Evolutionary conservation across 2,113 vertebrate species (phyloP), one percentile per base, ranked within the genome.

Genomic region (Caloenas nicobarica): DNA sequence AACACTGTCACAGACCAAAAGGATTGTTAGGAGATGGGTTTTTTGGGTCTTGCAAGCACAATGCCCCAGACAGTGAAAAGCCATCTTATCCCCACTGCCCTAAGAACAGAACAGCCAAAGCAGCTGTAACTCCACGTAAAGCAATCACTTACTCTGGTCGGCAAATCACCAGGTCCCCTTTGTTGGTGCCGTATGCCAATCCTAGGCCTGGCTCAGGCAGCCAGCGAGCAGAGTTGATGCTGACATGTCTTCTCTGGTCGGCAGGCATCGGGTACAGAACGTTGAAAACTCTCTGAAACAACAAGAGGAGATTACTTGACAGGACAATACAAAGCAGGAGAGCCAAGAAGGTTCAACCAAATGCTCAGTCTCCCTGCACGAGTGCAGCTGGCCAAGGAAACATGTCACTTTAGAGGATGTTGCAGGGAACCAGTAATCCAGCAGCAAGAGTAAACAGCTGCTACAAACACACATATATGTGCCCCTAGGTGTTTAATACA

Each of bases 221-320:
- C 99, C 99, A 99, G 79, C 99, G 98, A 66, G 99, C 99, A 2
- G 99, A 99, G 97, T 99, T 99, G 96, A 99, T 99, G 97, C 99
- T 99, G 98, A 99, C 99, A 3, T 99, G 99, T 97, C 99, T 98
- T 60, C 99, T 97, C 98, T 99, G 99, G 97, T 99, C 99, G 0
- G 99, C 99, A 96, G 99, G 99, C 99, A 99, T 99, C 5, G 99
- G 99, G 93, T 99, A 99, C 33, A 99, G 98, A 94, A 99, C 99
- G 34, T 99, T 99, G 96, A 99, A 99, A 91, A 99, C 99, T 98
- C 99, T 99, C 99, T 99, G 95, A n/a, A 97, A 88, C 60, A 81
- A 86, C 13, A 96, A 73, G 74, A 86, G 88, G 48, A 79, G 21
- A 33, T 77, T 86, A 93, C 22, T 80, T 51, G 64, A 91, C 57